Evolutionary conservation across 2,888 invertebrate genomes (phyloP).

Genomic region (Xylota sylvarum): DNA sequence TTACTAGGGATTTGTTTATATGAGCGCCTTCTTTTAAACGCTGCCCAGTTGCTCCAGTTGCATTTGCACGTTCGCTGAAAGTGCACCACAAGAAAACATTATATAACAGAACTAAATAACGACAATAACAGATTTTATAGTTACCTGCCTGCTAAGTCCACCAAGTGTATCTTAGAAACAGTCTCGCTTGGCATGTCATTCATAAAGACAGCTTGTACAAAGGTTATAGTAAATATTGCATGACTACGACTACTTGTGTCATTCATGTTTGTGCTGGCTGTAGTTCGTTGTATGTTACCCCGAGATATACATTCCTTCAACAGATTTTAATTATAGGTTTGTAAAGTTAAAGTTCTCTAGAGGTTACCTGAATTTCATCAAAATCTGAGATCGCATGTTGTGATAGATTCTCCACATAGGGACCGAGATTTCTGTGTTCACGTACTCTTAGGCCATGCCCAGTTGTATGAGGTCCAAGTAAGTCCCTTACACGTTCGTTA

Average conservation of each 20-base stretch:
- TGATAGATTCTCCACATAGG: conserved; percentile 94
- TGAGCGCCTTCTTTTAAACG: conserved; percentile 95
- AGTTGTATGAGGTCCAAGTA: conserved; percentile 87
- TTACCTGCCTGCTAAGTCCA: conserved; percentile 94
- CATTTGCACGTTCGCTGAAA: conserved; percentile 92
- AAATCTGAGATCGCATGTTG: conserved; percentile 94
- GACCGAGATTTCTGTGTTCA: conserved; percentile 92
- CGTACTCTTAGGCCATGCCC: conserved; percentile 91
- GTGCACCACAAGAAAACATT: background rate
- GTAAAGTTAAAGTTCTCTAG: background rate
- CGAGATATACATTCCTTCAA: conserved; percentile 90
- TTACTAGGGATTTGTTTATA: conserved; percentile 95
- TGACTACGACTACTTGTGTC: conserved; percentile 96
- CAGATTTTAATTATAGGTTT: background rate
- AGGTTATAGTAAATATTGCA: conserved; percentile 95
- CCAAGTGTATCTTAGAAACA: conserved; percentile 95
- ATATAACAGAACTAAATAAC: background rate
- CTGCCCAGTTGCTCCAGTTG: conserved; percentile 96
- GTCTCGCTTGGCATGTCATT: conserved; percentile 96
- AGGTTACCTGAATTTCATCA: conserved; percentile 91
- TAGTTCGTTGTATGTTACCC: conserved; percentile 93
- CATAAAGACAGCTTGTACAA: conserved; percentile 94
- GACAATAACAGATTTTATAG: background rate
- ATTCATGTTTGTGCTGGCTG: conserved; percentile 96
- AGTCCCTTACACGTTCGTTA: conserved; percentile 92